phyloP scores from a whole-genome alignment of 1,140 invertebrate genomes.

The Phocides pigmalion region DNA sequence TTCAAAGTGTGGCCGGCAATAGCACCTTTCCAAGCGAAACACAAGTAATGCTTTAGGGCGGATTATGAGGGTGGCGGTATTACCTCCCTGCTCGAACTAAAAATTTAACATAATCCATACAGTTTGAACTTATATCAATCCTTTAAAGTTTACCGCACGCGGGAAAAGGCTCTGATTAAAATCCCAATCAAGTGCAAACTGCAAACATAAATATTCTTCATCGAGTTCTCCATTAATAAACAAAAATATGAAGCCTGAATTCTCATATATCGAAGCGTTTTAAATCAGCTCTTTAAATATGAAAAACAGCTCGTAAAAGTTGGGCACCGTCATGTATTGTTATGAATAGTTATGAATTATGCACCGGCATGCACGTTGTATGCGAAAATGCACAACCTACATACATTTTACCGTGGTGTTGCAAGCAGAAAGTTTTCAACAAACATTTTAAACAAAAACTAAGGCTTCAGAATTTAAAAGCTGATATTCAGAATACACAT shows the following conservation, averaged over 20 bases:
- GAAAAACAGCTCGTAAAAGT: constrained; percentile 14
- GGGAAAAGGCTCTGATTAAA: no score
- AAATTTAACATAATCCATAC: no score
- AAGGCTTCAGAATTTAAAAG: not conserved
- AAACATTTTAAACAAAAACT: constrained; percentile 11
- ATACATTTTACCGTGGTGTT: not conserved
- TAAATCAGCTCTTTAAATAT: constrained; percentile 7
- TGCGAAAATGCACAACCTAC: not conserved
- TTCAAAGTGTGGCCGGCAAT: no score
- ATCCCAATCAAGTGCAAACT: no score
- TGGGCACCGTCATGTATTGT: constrained; percentile 21
- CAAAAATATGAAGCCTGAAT: not conserved
- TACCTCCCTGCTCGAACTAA: no score
- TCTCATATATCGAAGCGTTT: constrained; percentile 1
- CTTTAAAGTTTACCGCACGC: no score
- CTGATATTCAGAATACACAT: not conserved
- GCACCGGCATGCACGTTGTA: constrained; percentile 2
- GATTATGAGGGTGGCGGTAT: no score
- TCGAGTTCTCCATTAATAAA: no score
- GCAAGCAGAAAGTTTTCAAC: not conserved
- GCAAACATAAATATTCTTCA: not conserved
- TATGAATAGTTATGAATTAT: constrained; percentile 16
- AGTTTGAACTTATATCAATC: no score
- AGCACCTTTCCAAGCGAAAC: no score
- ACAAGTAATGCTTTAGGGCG: no score